Percentiles rank a stretch among this genome's conserved stretches.
phyloP scores from a whole-genome alignment of 2,797 vertebrate genomes.

The Iguana delicatissima region DNA sequence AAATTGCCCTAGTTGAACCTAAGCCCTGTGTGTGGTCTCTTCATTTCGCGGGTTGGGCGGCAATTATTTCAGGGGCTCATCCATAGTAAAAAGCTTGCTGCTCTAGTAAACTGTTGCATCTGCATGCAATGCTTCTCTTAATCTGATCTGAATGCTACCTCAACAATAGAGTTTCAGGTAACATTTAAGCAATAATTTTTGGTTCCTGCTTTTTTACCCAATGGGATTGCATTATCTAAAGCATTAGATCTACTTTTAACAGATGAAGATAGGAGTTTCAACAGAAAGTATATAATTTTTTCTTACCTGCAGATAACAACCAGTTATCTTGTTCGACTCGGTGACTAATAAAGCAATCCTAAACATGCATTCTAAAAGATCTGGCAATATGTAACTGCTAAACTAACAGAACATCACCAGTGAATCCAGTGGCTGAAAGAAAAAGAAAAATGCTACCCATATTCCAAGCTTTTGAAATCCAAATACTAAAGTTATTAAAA shows the following conservation, averaged over 20 bases:
- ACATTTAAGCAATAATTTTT: not conserved
- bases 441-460: not conserved
- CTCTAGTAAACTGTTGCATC: not conserved
- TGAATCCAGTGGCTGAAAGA: not conserved
- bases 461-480: not conserved
- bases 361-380: not conserved
- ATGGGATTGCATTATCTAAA: not conserved
- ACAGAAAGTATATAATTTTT: not conserved
- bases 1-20: too few species aligned
- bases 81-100: too few species aligned
- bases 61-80: too few species aligned
- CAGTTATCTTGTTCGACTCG: not conserved
- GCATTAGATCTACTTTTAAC: not conserved
- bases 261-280: not conserved
- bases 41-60: too few species aligned
- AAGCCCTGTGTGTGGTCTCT: too few species aligned
- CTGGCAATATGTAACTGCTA: not conserved
- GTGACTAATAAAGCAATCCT: not conserved
- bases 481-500: not conserved
- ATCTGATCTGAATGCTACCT: not conserved
- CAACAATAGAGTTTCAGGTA: not conserved
- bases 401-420: not conserved
- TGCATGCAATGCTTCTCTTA: not conserved
- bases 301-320: not conserved
- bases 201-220: not conserved